Evolutionary conservation across 2,113 vertebrate genomes (phyloP).

Genomic region (Toxotes chatareus): DNA sequence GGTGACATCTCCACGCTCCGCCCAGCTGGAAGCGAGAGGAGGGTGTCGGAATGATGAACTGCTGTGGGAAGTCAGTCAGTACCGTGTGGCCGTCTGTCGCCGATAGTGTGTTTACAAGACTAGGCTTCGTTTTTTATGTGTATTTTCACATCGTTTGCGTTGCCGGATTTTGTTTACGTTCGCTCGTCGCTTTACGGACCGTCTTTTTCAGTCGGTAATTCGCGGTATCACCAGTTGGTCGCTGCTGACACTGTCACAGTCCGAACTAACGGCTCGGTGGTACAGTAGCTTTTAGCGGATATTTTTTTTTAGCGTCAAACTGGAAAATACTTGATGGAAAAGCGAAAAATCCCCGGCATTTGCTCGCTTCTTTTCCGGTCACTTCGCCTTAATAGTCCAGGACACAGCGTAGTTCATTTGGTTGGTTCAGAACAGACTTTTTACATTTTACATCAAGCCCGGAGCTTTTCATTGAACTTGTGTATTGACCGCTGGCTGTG

Average conservation of each 20-base stretch:
- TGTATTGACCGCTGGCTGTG: neutral
- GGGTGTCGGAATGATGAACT: slow-evolving; percentile 46
- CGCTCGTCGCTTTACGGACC: neutral
- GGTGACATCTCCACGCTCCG: slow-evolving; percentile 67
- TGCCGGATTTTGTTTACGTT: neutral
- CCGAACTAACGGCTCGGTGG: slow-evolving; percentile 15
- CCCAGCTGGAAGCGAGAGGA: slow-evolving; percentile 47
- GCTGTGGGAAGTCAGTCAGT: slow-evolving; percentile 3
- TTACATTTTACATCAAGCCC: neutral
- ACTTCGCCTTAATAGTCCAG: neutral
- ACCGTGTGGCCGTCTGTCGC: neutral
- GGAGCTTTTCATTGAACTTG: slow-evolving; percentile 15
- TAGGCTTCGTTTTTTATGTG: neutral
- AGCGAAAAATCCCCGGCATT: neutral
- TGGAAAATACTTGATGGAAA: slow-evolving; percentile 8
- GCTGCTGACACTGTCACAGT: slow-evolving; percentile 34
- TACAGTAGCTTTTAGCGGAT: neutral
- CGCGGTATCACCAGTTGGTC: slow-evolving; percentile 24
- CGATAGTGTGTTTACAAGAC: neutral
- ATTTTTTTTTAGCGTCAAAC: neutral
- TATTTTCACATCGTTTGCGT: neutral
- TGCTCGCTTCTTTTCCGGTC: neutral
- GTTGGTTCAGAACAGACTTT: too few species aligned
- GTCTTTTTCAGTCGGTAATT: neutral
- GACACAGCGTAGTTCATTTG: neutral